Evolutionary conservation across 1,140 invertebrate species (phyloP).

Genomic region (Streblospio benedicti): DNA sequence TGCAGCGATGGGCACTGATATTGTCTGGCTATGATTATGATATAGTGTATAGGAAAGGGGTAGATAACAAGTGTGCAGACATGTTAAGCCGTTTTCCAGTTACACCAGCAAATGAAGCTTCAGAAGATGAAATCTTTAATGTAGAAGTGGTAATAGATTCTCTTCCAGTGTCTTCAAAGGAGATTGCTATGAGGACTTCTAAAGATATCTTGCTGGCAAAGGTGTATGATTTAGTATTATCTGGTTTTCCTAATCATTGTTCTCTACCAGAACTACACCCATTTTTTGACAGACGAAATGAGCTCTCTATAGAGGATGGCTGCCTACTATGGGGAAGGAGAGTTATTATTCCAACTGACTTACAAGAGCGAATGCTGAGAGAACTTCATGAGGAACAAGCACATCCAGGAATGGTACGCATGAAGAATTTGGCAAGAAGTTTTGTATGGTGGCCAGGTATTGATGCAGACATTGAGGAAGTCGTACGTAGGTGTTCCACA

Average conservation of each 20-base stretch:
- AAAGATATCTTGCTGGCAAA: not conserved
- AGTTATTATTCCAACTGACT: conserved; percentile 43
- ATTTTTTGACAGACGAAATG: no score
- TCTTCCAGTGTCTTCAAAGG: no score
- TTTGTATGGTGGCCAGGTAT: conserved; percentile 53
- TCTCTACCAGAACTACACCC: not conserved
- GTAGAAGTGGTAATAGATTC: no score
- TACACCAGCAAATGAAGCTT: not conserved
- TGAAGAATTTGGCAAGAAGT: conserved; percentile 50
- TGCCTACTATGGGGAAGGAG: conserved; percentile 23
- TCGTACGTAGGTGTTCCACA: conserved; percentile 44
- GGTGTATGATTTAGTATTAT: not conserved
- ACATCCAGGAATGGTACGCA: conserved; percentile 50
- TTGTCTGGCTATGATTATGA: not conserved
- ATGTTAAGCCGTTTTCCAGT: conserved; percentile 8
- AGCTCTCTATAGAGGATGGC: no score
- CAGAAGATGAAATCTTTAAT: not conserved
- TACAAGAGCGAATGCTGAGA: conserved; percentile 36
- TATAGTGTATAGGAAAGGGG: conserved; percentile 1
- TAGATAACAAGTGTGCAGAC: conserved; percentile 10
- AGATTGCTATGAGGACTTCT: not conserved
- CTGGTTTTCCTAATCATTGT: not conserved
- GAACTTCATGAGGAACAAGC: conserved; percentile 47
- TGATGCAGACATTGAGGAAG: conserved; percentile 45
- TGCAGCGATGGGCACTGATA: conserved; percentile 37